Evolutionary conservation across 2,888 invertebrate species (phyloP).

Genomic region (Rosalia funebris): DNA sequence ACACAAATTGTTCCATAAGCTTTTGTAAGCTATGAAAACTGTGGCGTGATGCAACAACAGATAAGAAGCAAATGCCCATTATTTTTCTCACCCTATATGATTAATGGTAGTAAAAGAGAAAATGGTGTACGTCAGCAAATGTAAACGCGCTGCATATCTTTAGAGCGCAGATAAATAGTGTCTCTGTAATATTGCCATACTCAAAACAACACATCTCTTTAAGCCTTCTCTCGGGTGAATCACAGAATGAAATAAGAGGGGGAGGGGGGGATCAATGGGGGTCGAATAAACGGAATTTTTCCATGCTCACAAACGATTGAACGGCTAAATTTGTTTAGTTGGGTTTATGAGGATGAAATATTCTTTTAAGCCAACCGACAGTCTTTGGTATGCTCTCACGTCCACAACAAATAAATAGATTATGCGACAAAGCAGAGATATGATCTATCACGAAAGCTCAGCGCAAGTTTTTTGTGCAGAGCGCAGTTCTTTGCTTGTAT

Average conservation of each 20-base stretch:
- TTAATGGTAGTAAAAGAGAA: no score
- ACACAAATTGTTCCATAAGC: no score
- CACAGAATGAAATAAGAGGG: slow-evolving; percentile 18
- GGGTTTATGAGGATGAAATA: slow-evolving; percentile 47
- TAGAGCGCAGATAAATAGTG: no score
- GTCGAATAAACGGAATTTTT: no score
- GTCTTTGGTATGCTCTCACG: slow-evolving; percentile 63
- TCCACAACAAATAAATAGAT: slow-evolving; percentile 60
- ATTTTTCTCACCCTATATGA: no score
- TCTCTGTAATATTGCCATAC: background rate
- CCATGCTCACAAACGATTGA: no score
- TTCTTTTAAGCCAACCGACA: slow-evolving; percentile 53
- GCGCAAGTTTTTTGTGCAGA: slow-evolving; percentile 56
- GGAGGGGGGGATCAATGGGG: no score
- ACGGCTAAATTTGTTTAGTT: slow-evolving; percentile 10
- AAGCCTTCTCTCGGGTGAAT: background rate
- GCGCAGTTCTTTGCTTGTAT: slow-evolving; percentile 63
- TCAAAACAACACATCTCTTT: background rate
- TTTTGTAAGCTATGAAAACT: no score
- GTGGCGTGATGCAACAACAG: no score
- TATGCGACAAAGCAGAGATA: slow-evolving; percentile 63
- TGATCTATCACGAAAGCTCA: slow-evolving; percentile 63
- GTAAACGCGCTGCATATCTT: no score
- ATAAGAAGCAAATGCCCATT: no score
- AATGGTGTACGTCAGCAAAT: no score